phyloP scores from a whole-genome alignment of 2,113 vertebrate species.

The Isurus oxyrinchus region DNA sequence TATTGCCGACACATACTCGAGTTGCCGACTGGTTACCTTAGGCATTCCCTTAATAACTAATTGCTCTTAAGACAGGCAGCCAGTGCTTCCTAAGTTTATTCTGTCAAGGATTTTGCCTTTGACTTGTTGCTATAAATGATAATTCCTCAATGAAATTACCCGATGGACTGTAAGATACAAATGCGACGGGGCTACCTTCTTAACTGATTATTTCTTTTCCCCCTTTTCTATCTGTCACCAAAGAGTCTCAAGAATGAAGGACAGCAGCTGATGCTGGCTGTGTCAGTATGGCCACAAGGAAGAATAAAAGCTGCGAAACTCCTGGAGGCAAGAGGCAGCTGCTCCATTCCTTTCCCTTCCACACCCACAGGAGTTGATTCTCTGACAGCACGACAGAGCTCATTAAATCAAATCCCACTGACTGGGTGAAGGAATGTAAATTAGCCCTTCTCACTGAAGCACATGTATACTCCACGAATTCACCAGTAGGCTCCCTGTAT shows the following conservation, averaged over 20 bases:
- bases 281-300: background rate
- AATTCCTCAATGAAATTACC: background rate
- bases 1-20: background rate
- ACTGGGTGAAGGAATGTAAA: constrained; percentile 61
- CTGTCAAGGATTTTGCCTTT: background rate
- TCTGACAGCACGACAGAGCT: constrained; percentile 57
- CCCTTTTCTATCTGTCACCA: background rate
- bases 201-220: background rate
- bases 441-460: constrained; percentile 52
- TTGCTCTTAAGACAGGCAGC: background rate
- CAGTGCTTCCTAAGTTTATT: background rate
- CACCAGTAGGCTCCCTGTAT: constrained; percentile 43
- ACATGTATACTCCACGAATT: constrained; percentile 44
- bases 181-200: background rate
- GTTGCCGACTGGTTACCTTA: background rate
- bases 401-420: constrained; percentile 58
- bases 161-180: background rate
- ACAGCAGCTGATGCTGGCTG: background rate
- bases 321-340: constrained; percentile 40
- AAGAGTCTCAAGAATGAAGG: background rate
- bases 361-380: constrained; percentile 55
- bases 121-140: background rate
- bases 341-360: background rate
- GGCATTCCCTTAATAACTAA: background rate
- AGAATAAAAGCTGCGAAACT: constrained; percentile 26